phyloP scores from a whole-genome alignment of 2,888 invertebrate genomes.

The Drosophila anomelani region DNA sequence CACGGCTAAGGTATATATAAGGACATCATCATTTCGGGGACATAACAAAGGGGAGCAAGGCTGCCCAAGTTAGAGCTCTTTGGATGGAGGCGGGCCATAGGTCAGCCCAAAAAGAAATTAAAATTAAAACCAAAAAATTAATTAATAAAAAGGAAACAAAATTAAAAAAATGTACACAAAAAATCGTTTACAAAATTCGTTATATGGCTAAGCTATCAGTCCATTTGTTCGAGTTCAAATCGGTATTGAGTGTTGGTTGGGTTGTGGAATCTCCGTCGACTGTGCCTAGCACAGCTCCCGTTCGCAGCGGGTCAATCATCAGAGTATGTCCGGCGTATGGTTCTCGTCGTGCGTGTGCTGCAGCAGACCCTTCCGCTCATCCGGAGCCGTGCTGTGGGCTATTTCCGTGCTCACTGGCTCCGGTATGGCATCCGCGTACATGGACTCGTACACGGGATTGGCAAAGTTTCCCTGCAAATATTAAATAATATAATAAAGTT shows the following conservation, averaged over 20 bases:
- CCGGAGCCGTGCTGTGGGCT: conserved; percentile 83
- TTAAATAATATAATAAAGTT: not conserved
- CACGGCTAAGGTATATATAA: conserved; percentile 48
- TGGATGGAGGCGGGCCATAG: conserved; percentile 49
- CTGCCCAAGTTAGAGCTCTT: conserved; percentile 64
- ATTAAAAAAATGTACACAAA: conserved; percentile 48
- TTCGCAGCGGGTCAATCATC: conserved; percentile 80
- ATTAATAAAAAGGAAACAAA: conserved; percentile 49
- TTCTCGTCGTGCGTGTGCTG: conserved; percentile 86
- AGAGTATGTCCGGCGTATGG: conserved; percentile 84
- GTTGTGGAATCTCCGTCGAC: conserved; percentile 28
- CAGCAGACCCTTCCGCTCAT: conserved; percentile 86
- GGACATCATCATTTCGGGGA: conserved; percentile 59
- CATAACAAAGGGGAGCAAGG: conserved; percentile 53
- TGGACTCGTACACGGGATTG: conserved; percentile 94
- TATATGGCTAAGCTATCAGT: conserved; percentile 81
- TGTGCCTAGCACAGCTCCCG: conserved; percentile 77
- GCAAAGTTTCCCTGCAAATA: conserved; percentile 89
- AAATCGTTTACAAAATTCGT: conserved; percentile 71
- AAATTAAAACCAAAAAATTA: conserved; percentile 31
- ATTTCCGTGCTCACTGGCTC: conserved; percentile 79
- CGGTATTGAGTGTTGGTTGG: conserved; percentile 59
- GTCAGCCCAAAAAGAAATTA: conserved; percentile 20
- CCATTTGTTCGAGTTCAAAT: conserved; percentile 76
- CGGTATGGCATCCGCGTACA: conserved; percentile 87